A percentile compares a stretch with the other conserved stretches of the same genome.
phyloP scores from a whole-genome alignment of 2,797 vertebrate genomes.

The Acrossocheilus fasciatus region DNA sequence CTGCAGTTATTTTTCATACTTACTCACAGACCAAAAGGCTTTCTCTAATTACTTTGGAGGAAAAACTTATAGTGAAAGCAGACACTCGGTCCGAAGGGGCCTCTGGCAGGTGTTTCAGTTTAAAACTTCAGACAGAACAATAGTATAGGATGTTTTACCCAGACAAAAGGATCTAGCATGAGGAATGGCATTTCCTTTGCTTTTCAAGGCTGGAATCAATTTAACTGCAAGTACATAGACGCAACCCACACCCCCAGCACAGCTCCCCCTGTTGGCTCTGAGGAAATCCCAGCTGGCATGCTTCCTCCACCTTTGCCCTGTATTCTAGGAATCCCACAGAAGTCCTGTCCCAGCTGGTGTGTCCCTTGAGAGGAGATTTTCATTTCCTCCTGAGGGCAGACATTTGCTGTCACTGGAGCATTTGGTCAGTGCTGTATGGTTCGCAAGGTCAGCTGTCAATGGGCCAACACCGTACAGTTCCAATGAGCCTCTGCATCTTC shows the following conservation, averaged over 20 bases:
- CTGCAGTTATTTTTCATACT: constrained; percentile 15
- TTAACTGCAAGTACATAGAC: constrained; percentile 61
- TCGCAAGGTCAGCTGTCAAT: constrained; percentile 22
- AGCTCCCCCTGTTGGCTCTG: constrained; percentile 10
- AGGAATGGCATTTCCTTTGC: constrained; percentile 74
- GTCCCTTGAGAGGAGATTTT: constrained; percentile 10
- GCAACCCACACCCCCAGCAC: constrained; percentile 6
- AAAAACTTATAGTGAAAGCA: constrained; percentile 36
- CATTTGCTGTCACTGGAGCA: constrained; percentile 31
- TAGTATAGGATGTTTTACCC: constrained; percentile 71
- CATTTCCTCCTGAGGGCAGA: constrained; percentile 26
- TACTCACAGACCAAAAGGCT: neutral
- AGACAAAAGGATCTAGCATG: constrained; percentile 70
- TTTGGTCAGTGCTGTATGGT: constrained; percentile 3
- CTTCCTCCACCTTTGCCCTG: constrained; percentile 48
- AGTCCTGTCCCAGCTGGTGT: constrained; percentile 21
- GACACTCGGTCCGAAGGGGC: constrained; percentile 22
- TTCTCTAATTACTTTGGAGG: constrained; percentile 34
- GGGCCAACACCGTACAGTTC: neutral
- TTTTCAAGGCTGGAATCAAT: constrained; percentile 77
- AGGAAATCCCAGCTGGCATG: constrained; percentile 54
- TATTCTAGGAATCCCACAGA: constrained; percentile 11
- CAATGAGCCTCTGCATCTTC: constrained; percentile 34
- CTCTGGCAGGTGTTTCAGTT: constrained; percentile 76
- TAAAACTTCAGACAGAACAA: constrained; percentile 73